Evolutionary conservation across 64 coral and sea anemone species (phyloP).

Genomic region (Trachythela sp.): DNA sequence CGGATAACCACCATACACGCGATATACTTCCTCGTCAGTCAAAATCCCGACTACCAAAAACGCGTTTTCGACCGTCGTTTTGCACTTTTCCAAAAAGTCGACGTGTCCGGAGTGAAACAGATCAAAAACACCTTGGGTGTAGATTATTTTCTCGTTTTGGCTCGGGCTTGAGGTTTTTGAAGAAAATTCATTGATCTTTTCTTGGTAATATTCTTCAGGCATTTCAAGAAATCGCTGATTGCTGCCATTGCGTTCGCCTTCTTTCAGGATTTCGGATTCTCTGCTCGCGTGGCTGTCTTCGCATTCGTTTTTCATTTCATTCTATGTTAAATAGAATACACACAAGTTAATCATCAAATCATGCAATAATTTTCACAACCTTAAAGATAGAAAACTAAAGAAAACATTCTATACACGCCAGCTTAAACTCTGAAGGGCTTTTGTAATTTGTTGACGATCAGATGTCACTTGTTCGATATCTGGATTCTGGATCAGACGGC

Average conservation of each 20-base stretch:
- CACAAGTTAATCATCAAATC: no score
- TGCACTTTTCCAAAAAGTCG: neutral
- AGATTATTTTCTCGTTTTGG: neutral
- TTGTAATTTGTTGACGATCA: no score
- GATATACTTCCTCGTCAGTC: neutral
- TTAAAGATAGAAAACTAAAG: no score
- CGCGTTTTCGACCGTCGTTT: neutral
- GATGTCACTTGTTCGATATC: no score
- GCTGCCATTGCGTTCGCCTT: neutral
- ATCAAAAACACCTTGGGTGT: slow-evolving; percentile 8
- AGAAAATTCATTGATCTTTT: neutral
- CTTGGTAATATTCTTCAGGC: neutral
- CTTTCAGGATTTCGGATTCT: no score
- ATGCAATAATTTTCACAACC: no score
- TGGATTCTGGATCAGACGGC: no score
- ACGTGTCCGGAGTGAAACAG: neutral
- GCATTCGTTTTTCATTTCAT: no score
- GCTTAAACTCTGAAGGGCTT: no score
- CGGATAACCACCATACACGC: neutral
- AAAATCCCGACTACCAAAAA: neutral
- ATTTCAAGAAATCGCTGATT: neutral
- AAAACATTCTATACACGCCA: no score
- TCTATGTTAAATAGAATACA: no score
- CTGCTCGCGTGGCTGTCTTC: no score
- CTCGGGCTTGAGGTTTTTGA: neutral